Conservation (phyloP, 92 coral and sea anemone genomes). For the Palythoa heliodiscus region DNA sequence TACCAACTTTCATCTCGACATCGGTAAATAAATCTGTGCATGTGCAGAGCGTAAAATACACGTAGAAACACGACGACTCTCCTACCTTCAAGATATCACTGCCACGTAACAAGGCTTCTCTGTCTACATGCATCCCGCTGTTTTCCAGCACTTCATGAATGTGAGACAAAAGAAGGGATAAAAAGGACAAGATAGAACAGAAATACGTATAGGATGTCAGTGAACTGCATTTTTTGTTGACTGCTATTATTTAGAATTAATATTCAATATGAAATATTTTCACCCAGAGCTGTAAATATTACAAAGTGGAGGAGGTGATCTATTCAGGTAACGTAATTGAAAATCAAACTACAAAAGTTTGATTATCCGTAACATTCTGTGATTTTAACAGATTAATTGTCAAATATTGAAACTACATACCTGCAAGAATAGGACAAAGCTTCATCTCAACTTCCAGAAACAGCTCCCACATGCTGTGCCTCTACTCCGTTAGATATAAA, state of each 20-base stretch:
- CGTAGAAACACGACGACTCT: not conserved
- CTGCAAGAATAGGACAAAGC: conserved; percentile 85
- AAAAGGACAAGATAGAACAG: not conserved
- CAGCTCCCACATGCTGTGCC: conserved; percentile 75
- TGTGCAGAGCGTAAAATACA: not conserved
- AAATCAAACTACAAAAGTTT: no score
- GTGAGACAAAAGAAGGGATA: not conserved
- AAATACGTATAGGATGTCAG: not conserved
- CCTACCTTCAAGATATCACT: conserved; percentile 85
- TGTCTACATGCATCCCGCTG: conserved; percentile 70
- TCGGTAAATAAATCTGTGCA: not conserved
- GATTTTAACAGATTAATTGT: not conserved
- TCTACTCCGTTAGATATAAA: conserved; percentile 45
- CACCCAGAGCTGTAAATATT: no score
- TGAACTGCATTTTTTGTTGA: no score
- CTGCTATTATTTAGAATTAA: no score
- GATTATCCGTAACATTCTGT: no score
- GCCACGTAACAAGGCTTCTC: conserved; percentile 67
- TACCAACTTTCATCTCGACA: no score
- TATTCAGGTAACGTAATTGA: no score
- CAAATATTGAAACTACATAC: conserved; percentile 38
- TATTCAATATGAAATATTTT: no score
- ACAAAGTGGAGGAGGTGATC: no score
- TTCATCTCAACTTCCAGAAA: conserved; percentile 80
- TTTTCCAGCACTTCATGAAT: conserved; percentile 72